These are phyloP conservation scores for Sus scrofa DNA, from an alignment of 2,113 vertebrate species.

Conservation along the genomic window DNA sequence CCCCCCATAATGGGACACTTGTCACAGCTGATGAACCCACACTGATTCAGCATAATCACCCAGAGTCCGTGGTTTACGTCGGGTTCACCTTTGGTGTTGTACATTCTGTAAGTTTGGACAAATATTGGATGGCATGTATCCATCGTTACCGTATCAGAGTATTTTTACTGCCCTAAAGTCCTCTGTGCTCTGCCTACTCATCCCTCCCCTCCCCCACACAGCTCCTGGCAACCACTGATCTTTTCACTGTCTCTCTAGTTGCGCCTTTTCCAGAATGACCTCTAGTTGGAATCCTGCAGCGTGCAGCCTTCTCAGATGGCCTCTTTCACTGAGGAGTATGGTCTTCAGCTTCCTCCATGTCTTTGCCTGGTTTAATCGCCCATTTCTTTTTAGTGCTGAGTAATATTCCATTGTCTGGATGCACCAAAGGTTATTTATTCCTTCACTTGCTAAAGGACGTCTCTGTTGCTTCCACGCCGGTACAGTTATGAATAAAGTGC, in stretches of 20 bases:
- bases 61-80: neutral
- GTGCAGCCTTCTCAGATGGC: neutral
- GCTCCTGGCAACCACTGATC: neutral
- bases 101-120: neutral
- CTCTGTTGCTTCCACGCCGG: neutral
- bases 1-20: neutral
- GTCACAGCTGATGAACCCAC: neutral
- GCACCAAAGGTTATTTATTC: neutral
- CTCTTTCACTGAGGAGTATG: neutral
- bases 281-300: neutral
- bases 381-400: neutral
- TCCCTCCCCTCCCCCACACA: neutral
- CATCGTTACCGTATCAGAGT: neutral
- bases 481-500: neutral
- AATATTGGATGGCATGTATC: fast-evolving
- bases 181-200: neutral
- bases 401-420: neutral
- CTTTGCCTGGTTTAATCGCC: neutral
- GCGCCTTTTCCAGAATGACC: neutral
- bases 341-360: neutral
- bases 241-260: neutral
- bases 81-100: no score
- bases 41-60: neutral
- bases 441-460: neutral
- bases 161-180: neutral